Conservation (phyloP, 1,140 invertebrate genomes). For the Diachasmimorpha longicaudata region DNA sequence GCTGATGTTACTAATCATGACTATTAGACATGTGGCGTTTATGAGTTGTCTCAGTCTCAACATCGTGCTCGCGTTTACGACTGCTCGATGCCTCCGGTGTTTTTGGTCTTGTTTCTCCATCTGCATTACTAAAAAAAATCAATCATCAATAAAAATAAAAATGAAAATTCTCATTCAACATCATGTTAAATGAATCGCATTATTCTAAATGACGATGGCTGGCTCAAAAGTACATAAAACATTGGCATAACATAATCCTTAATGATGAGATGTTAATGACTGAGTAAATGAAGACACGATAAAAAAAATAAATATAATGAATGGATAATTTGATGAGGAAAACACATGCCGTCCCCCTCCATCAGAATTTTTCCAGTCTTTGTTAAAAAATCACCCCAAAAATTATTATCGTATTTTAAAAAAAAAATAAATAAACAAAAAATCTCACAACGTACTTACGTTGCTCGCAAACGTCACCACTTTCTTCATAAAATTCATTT, state of each 20-base stretch:
- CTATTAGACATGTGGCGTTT: constrained; percentile 43
- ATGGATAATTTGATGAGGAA: not conserved
- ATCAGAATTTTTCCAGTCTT: not conserved
- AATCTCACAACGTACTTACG: constrained; percentile 58
- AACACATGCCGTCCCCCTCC: constrained; percentile 9
- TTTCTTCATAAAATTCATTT: constrained; percentile 40
- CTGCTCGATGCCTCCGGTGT: constrained; percentile 21
- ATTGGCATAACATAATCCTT: not conserved
- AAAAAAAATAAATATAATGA: constrained; percentile 18
- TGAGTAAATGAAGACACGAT: not conserved
- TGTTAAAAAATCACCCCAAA: not conserved
- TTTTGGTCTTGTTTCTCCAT: not conserved
- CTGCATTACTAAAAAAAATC: not conserved
- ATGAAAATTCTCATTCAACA: too few relatives aligned
- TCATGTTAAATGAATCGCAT: too few relatives aligned
- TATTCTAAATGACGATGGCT: not conserved
- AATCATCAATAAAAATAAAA: too few relatives aligned
- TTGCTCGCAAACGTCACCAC: constrained; percentile 56
- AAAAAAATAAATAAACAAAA: constrained; percentile 21
- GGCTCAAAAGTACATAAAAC: not conserved
- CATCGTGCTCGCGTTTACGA: constrained; percentile 55
- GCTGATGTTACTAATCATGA: constrained; percentile 13
- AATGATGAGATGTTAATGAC: not conserved
- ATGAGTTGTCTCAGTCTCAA: constrained; percentile 39
- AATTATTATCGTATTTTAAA: constrained; percentile 7